Conservation (phyloP, 2,113 vertebrate species). For the Prionailurus viverrinus region DNA sequence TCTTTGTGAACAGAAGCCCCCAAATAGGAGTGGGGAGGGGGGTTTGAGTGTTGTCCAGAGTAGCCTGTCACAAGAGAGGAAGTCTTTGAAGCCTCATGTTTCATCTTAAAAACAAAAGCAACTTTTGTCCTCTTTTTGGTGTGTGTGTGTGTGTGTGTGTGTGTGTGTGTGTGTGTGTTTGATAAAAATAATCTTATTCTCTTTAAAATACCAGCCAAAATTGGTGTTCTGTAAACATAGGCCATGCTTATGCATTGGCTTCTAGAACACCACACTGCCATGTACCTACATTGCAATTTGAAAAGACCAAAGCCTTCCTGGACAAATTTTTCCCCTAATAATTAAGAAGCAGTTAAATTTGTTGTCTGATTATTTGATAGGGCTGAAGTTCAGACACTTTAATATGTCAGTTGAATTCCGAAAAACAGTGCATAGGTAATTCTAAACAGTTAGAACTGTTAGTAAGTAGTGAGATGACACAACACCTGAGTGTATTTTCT, state of each 20-base stretch:
- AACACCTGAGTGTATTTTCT: not conserved
- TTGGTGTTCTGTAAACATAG: not conserved
- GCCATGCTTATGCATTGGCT: not conserved
- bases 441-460: not conserved
- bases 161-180: not conserved
- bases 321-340: not conserved
- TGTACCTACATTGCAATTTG: not conserved
- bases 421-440: constrained; percentile 6
- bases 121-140: not conserved
- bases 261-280: not conserved
- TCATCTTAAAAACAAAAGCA: not conserved
- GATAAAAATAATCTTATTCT: constrained; percentile 8
- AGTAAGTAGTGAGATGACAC: not conserved
- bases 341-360: not conserved
- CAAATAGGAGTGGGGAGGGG: rapidly evolving
- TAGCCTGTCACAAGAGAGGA: not conserved
- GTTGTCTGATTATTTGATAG: not conserved
- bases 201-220: constrained; percentile 41
- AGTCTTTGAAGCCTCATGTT: not conserved
- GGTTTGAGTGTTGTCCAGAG: not conserved
- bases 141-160: not conserved
- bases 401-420: not conserved
- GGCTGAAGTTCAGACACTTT: not conserved
- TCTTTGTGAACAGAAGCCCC: not conserved
- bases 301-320: not conserved